Conservation (phyloP, 2,888 invertebrate species). For the Trichacis sp. region DNA sequence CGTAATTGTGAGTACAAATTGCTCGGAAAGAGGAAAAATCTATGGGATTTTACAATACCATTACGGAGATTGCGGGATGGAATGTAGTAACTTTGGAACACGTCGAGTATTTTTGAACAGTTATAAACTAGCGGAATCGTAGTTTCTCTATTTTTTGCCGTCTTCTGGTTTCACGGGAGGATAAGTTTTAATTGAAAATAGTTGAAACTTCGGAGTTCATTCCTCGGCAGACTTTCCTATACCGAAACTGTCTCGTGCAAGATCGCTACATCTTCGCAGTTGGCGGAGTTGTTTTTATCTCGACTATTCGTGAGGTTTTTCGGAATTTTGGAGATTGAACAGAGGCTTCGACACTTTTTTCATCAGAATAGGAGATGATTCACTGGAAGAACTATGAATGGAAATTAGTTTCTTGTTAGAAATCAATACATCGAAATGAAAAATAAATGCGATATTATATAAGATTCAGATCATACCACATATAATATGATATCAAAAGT, state of each 20-base stretch:
- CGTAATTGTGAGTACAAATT: neutral
- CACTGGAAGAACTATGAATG: slow-evolving; percentile 7
- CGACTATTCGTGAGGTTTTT: slow-evolving; percentile 30
- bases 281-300: slow-evolving; percentile 31
- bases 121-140: slow-evolving; percentile 45
- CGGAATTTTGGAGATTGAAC: no score
- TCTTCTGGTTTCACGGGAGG: slow-evolving; percentile 63
- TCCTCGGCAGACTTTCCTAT: slow-evolving; percentile 61
- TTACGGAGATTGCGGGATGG: neutral
- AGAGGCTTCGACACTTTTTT: no score
- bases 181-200: slow-evolving; percentile 68
- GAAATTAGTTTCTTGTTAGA: no score
- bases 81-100: slow-evolving; percentile 12
- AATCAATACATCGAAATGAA: no score
- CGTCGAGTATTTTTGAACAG: slow-evolving; percentile 18
- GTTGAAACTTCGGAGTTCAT: slow-evolving; percentile 64
- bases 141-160: slow-evolving; percentile 67
- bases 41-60: neutral
- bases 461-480: no score
- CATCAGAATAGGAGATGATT: no score
- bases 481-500: no score
- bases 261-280: slow-evolving; percentile 56
- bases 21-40: no score
- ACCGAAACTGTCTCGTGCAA: slow-evolving; percentile 60
- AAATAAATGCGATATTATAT: no score